Conservation (phyloP, 2,113 vertebrate species). For the Chionodraco myersi region DNA sequence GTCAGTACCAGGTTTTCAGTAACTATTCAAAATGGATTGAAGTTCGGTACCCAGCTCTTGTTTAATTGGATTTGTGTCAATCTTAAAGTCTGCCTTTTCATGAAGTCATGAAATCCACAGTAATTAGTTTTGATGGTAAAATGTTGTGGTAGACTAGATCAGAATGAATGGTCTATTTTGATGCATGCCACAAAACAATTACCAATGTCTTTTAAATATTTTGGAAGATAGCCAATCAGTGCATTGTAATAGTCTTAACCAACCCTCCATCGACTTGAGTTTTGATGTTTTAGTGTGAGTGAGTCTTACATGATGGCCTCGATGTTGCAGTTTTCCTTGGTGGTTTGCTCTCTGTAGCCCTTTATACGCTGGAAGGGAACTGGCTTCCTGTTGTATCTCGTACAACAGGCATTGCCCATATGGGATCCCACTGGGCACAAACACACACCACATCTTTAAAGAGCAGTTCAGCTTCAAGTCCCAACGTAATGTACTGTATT, state of each 20-base stretch:
- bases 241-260: not conserved
- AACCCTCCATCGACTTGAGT: not conserved
- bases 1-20: not conserved
- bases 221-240: not conserved
- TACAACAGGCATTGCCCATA: conserved; percentile 71
- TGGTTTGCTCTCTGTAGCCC: conserved; percentile 74
- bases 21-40: not conserved
- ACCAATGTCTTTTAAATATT: not conserved
- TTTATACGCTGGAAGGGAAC: conserved; percentile 61
- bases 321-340: conserved; percentile 74
- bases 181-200: not conserved
- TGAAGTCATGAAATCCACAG: conserved; percentile 1
- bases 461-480: not conserved
- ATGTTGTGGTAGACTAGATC: not conserved
- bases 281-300: not conserved
- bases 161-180: not conserved
- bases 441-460: not conserved
- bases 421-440: conserved; percentile 49
- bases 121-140: conserved; percentile 10
- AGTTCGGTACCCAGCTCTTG: not conserved
- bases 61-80: conserved; percentile 4
- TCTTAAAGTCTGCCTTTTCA: conserved; percentile 1
- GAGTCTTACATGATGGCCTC: conserved; percentile 83
- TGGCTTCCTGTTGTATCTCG: conserved; percentile 61
- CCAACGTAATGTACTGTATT: not conserved